Percentiles rank a stretch among this genome's conserved stretches.
Conservation (phyloP, 2,113 vertebrate species). For the Xiphorhynchus elegans region DNA sequence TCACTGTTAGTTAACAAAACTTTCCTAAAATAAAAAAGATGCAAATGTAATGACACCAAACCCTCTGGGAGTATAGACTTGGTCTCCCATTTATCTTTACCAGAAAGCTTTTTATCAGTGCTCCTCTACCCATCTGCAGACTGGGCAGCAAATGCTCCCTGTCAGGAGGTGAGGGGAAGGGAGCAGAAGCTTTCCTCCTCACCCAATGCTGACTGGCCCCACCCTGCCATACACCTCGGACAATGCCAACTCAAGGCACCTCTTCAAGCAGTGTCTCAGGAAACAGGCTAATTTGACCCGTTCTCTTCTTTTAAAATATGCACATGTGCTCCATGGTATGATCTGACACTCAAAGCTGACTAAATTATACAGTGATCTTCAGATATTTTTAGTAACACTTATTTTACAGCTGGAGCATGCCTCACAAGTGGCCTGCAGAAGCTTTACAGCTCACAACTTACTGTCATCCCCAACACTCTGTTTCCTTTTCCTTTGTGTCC, state of each 20-base stretch:
- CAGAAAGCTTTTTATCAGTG: not conserved
- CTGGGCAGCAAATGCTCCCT: not conserved
- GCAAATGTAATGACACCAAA: not conserved
- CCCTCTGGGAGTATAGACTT: not conserved
- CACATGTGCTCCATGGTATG: not conserved
- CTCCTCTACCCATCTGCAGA: not conserved
- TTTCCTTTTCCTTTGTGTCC: not conserved
- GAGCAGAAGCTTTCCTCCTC: not conserved
- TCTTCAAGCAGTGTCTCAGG: not conserved
- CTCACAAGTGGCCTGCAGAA: not conserved
- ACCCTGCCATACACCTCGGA: not conserved
- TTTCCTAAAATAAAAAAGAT: not conserved
- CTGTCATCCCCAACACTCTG: not conserved
- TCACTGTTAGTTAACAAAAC: not conserved
- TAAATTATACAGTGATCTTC: not conserved
- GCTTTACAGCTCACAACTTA: not conserved
- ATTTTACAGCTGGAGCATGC: not conserved
- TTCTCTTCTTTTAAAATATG: not conserved
- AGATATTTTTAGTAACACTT: not conserved
- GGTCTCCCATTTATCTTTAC: not conserved
- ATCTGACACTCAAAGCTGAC: slow-evolving; percentile 16
- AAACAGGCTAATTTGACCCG: not conserved
- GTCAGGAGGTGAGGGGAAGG: not conserved
- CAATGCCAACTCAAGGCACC: not conserved
- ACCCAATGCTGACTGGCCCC: not conserved